A percentile compares a stretch with the other conserved stretches of the same genome.
Evolutionary conservation across 53 echinoderm and acorn worm species (phyloP).

Genomic region (Antedon mediterranea): DNA sequence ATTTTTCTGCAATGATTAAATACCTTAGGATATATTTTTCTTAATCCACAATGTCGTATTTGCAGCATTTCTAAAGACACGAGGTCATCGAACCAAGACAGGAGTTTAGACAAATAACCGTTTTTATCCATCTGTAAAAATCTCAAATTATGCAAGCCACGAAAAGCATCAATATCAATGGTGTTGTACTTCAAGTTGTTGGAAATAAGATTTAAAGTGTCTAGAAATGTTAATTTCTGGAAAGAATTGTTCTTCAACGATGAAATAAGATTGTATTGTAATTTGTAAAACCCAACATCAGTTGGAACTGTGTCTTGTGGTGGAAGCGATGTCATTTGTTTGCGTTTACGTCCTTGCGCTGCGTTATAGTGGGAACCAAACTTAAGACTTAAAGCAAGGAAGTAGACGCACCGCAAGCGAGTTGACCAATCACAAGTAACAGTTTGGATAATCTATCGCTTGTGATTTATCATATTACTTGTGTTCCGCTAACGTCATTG

Average conservation of each 20-base stretch:
- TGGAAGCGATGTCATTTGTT: background rate
- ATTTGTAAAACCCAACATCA: background rate
- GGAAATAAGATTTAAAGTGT: background rate
- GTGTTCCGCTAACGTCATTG: too few species aligned
- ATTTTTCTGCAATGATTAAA: background rate
- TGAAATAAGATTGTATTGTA: background rate
- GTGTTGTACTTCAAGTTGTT: background rate
- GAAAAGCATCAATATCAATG: background rate
- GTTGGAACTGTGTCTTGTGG: background rate
- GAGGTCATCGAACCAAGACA: background rate
- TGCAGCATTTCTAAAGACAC: background rate
- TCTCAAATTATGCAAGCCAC: background rate
- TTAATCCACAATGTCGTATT: background rate
- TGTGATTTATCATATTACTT: too few species aligned
- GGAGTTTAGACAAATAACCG: background rate
- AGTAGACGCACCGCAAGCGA: too few species aligned
- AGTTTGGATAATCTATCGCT: too few species aligned
- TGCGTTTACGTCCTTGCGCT: too few species aligned
- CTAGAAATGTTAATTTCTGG: background rate
- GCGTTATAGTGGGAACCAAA: too few species aligned
- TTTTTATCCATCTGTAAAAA: background rate
- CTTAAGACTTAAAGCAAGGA: too few species aligned
- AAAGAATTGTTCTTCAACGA: background rate
- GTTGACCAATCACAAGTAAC: too few species aligned
- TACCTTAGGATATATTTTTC: background rate